Percentiles rank a stretch among this genome's conserved stretches.
These are phyloP conservation scores for Halesus radiatus DNA, from an alignment of 1,140 invertebrate species.

Conservation along the genomic window DNA sequence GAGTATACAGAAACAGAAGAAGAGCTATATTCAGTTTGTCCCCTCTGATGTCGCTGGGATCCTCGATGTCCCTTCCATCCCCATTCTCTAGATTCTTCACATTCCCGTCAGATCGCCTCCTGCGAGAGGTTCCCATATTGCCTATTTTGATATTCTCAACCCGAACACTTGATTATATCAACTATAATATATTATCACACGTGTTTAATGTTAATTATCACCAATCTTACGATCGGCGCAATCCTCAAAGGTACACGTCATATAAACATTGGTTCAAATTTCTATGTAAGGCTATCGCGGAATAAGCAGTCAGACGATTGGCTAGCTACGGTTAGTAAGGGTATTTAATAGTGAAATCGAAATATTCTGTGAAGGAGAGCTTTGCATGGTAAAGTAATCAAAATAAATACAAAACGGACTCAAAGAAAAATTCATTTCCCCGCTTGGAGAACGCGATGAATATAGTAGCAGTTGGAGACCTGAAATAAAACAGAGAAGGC, in stretches of 20 bases:
- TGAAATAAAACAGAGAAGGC: not conserved
- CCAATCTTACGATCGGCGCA: not conserved
- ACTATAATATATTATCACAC: slow-evolving; percentile 8
- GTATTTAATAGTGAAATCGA: too few relatives aligned
- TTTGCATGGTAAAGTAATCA: not conserved
- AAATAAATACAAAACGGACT: slow-evolving; percentile 1
- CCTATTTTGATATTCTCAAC: slow-evolving; percentile 43
- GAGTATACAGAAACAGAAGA: slow-evolving; percentile 91
- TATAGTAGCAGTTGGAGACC: not conserved
- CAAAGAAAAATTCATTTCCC: slow-evolving; percentile 2
- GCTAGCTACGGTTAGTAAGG: too few relatives aligned
- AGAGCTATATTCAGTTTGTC: slow-evolving; percentile 86
- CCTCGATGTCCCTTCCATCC: slow-evolving; percentile 58
- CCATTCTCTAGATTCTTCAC: slow-evolving; percentile 63
- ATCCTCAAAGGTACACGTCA: slow-evolving; percentile 48
- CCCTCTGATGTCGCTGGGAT: slow-evolving; percentile 75
- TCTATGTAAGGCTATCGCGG: too few relatives aligned
- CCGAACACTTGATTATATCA: not conserved
- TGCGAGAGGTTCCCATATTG: slow-evolving; percentile 49
- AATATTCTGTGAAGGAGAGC: not conserved
- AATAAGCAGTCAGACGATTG: too few relatives aligned
- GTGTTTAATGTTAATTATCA: not conserved
- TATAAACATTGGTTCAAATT: not conserved
- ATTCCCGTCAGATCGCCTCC: slow-evolving; percentile 40
- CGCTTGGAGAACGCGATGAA: slow-evolving; percentile 15